A percentile compares a stretch with the other conserved stretches of the same genome.
Conservation (phyloP, 1,140 invertebrate species). For the Euura lappo region DNA sequence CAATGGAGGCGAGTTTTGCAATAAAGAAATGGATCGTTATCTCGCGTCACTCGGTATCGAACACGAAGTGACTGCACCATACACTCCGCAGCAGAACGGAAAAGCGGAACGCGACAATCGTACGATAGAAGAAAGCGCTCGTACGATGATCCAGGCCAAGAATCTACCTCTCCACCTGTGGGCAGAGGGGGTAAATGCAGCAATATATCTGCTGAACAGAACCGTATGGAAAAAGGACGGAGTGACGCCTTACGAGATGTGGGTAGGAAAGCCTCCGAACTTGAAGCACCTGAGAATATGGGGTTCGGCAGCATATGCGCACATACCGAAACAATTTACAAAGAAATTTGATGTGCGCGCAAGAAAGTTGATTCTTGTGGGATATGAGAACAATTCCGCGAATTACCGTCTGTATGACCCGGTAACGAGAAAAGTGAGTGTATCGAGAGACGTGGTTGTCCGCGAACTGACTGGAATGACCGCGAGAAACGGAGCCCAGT, state of each 20-base stretch:
- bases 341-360: conserved; percentile 15
- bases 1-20: conserved; percentile 28
- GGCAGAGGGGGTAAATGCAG: conserved; percentile 50
- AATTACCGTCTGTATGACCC: conserved; percentile 24
- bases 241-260: conserved; percentile 23
- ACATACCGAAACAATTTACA: conserved; percentile 19
- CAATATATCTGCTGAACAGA: conserved; percentile 42
- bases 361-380: conserved; percentile 30
- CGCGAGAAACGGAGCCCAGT: too few species aligned
- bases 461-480: too few species aligned
- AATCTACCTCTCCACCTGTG: conserved; percentile 30
- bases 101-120: conserved; percentile 48
- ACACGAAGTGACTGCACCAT: conserved; percentile 32
- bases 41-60: conserved; percentile 14
- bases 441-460: too few species aligned
- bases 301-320: conserved; percentile 24
- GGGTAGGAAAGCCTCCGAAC: conserved; percentile 21
- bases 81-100: conserved; percentile 52
- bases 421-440: conserved; percentile 8
- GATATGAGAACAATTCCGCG: conserved; percentile 26
- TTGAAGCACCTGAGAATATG: conserved; percentile 28
- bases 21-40: conserved; percentile 1
- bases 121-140: conserved; percentile 46
- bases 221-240: background rate
- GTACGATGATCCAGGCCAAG: conserved; percentile 42